Evolutionary conservation across 2,888 invertebrate genomes (phyloP), one percentile per base, ranked within the genome.

Genomic region (Junonia oenone): DNA sequence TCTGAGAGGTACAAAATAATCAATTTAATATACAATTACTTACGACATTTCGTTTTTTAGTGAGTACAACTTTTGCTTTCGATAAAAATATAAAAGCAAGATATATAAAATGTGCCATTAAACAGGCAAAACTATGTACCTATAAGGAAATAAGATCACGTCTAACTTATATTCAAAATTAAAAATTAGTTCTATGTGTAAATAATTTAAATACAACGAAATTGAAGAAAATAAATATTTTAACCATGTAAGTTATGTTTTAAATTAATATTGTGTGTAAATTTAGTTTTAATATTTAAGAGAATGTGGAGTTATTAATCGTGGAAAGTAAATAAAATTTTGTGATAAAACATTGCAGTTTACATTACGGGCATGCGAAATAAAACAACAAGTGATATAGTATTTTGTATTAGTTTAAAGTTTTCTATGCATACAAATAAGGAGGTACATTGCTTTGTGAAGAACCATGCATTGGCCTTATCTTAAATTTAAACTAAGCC

Each of bases 1-100:
- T 46, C 67, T 64, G 65, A 69, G 81, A 78, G 83, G 85, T 86
- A 85, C 85, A 86, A 86, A 85, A 68, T 83, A 82, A 78, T 73
- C 66, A 49, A 45, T 55, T n/a, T 45, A 47, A 37, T 43, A 26
- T 43, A 43, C 22, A 33, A n/a, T 11, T 53, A 52, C 50, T 60
- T 51, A 52, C 26, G 37, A 33, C 38, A 29, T 58, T 47, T 38
- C 50, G 43, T 50, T 55, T 31, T 47, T 51, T 50, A 58, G 51
- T 55, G 46, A 62, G 61, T 62, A 65, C 59, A 61, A 63, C 50
- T 50, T 55, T 35, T 45, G 37, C 40, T 47, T 58, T 52, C 46
- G 46, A 46, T 2, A 35, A 19, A 31, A 46, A 45, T 9, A 45
- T 35, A 37, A 46, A 37, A 38, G 35, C 35, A 27, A 56, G 35